These are phyloP conservation scores for Rhineura floridana DNA, from an alignment of 2,113 vertebrate species.

Conservation along the genomic window DNA sequence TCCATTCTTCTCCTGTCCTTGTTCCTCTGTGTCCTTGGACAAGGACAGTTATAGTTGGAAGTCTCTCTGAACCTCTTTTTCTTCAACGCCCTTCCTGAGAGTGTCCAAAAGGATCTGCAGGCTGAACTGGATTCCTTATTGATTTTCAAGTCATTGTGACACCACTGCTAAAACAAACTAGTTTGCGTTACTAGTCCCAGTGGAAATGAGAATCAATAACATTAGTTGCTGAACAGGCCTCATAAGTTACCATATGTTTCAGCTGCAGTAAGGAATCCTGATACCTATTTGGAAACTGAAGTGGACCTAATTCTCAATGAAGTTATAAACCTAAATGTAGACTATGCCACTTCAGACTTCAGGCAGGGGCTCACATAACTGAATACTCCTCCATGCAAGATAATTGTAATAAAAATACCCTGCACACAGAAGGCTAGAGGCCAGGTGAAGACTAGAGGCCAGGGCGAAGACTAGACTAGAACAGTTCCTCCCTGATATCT, in stretches of 20 bases:
- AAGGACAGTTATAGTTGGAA: background rate
- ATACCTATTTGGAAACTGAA: background rate
- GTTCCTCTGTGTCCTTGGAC: background rate
- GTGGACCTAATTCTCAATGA: background rate
- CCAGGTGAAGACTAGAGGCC: too few species aligned
- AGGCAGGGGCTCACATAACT: background rate
- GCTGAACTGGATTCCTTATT: background rate
- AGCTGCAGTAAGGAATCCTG: background rate
- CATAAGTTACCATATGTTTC: background rate
- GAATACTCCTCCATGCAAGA: background rate
- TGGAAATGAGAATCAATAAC: background rate
- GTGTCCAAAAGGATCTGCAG: background rate
- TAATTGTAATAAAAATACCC: background rate
- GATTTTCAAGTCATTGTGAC: background rate
- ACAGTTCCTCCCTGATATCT: background rate
- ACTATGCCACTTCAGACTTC: background rate
- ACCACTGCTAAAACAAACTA: background rate
- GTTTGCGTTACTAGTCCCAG: background rate
- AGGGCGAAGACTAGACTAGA: background rate
- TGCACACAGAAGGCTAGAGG: background rate
- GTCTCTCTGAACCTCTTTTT: background rate
- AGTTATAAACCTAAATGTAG: background rate
- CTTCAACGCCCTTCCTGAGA: background rate
- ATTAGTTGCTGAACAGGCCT: background rate
- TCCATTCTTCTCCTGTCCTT: background rate